phyloP scores from a whole-genome alignment of 2,113 vertebrate species.

The Pangasianodon gigas region DNA sequence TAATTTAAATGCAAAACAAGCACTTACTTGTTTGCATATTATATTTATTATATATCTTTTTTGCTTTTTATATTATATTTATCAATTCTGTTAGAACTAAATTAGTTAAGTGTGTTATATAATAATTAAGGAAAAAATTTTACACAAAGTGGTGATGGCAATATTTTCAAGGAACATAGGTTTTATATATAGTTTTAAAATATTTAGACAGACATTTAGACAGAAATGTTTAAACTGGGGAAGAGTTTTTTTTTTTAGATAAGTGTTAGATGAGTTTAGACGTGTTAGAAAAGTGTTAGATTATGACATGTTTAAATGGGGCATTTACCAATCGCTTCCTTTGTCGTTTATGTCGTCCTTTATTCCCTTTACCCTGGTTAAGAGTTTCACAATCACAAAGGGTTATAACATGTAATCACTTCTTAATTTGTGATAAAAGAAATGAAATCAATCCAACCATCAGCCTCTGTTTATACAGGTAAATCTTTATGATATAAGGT shows the following conservation, averaged over 20 bases:
- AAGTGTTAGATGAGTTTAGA: constrained; percentile 25
- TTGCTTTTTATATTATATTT: background rate
- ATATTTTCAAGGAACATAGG: background rate
- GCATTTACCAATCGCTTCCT: constrained; percentile 77
- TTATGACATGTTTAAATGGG: constrained; percentile 52
- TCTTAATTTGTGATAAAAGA: background rate
- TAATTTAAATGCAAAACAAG: background rate
- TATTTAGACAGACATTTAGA: constrained; percentile 12
- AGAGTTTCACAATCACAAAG: constrained; percentile 60
- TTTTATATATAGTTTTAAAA: background rate
- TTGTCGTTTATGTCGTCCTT: constrained; percentile 77
- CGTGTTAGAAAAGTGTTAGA: constrained; percentile 13
- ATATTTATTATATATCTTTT: background rate
- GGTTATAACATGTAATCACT: constrained; percentile 14
- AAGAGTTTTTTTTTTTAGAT: background rate
- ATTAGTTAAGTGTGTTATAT: background rate
- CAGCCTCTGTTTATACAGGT: background rate
- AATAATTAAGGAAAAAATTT: background rate
- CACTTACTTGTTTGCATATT: background rate
- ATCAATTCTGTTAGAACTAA: background rate
- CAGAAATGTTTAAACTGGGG: constrained; percentile 40
- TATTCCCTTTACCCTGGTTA: constrained; percentile 79
- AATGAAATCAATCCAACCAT: background rate
- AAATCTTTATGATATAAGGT: background rate
- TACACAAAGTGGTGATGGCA: background rate